phyloP scores from a whole-genome alignment of 2,888 invertebrate genomes.

The Agriopis marginaria region DNA sequence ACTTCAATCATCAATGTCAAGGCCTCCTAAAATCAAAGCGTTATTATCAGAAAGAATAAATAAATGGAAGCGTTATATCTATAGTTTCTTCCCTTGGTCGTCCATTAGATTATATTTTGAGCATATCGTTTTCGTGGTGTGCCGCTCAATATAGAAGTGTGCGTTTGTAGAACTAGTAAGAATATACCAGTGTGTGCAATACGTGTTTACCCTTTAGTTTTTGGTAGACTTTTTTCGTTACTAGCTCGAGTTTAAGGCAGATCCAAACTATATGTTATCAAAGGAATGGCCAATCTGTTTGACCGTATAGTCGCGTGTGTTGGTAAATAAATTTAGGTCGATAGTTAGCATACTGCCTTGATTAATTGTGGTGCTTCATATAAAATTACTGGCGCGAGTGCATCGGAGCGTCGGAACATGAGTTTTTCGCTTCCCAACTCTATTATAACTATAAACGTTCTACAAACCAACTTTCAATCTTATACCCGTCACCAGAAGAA shows the following conservation, averaged over 20 bases:
- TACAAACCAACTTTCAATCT: neutral
- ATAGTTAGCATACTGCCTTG: conserved; percentile 27
- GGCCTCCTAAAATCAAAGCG: neutral
- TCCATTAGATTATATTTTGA: too few relatives aligned
- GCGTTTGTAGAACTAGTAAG: too few relatives aligned
- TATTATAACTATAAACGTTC: conserved; percentile 52
- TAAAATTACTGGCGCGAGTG: conserved; percentile 50
- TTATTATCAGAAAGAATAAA: neutral
- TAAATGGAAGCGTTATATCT: too few relatives aligned
- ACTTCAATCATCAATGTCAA: neutral
- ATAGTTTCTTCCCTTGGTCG: too few relatives aligned
- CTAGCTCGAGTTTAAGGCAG: too few relatives aligned
- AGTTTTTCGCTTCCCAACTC: conserved; percentile 58
- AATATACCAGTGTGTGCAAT: too few relatives aligned
- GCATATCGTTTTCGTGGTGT: too few relatives aligned
- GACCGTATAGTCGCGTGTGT: conserved; percentile 8
- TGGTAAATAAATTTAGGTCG: conserved; percentile 21
- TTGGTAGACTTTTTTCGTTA: too few relatives aligned
- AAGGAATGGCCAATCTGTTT: conserved; percentile 2
- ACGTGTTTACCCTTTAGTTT: too few relatives aligned
- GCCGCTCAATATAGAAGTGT: too few relatives aligned
- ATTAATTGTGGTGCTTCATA: conserved; percentile 29
- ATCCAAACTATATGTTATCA: too few relatives aligned
- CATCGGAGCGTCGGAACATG: conserved; percentile 60
- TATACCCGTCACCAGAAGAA: neutral